Evolutionary conservation across 2,113 vertebrate species (phyloP).

Genomic region (Oryzias curvinotus): DNA sequence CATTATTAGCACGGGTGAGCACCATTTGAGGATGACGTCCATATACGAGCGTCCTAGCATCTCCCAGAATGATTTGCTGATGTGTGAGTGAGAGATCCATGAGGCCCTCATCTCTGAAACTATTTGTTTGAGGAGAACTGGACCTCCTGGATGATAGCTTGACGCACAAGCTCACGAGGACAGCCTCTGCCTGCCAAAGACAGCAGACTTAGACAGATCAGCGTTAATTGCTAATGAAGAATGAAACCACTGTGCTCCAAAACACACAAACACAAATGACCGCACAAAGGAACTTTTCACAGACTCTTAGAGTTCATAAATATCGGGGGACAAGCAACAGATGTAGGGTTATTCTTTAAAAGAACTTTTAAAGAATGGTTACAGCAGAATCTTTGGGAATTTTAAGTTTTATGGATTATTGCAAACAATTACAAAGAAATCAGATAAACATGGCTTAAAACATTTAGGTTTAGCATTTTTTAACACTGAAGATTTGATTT

Average conservation of each 20-base stretch:
- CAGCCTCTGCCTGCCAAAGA: slow-evolving; percentile 49
- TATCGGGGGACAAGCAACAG: no score
- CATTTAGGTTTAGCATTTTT: no score
- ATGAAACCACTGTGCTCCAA: slow-evolving; percentile 49
- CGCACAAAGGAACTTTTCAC: slow-evolving; percentile 52
- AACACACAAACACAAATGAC: slow-evolving; percentile 51
- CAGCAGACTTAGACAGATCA: slow-evolving; percentile 60
- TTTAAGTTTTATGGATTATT: no score
- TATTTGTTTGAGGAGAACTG: slow-evolving; percentile 56
- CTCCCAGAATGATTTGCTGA: background rate
- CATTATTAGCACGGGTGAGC: background rate
- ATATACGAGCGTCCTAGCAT: background rate
- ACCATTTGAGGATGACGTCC: background rate
- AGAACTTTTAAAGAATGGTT: no score
- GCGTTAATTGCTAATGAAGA: slow-evolving; percentile 56
- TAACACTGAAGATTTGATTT: no score
- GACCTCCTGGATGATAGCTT: slow-evolving; percentile 56
- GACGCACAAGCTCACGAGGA: slow-evolving; percentile 69
- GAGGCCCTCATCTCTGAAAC: slow-evolving; percentile 28
- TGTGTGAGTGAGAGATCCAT: slow-evolving; percentile 12
- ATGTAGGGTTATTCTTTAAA: no score
- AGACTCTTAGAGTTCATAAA: slow-evolving; percentile 16
- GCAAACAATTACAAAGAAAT: no score
- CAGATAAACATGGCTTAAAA: no score
- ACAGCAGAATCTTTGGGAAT: no score